These are phyloP conservation scores for Mareca strepera DNA, from an alignment of 2,797 vertebrate genomes.

Conservation along the genomic window DNA sequence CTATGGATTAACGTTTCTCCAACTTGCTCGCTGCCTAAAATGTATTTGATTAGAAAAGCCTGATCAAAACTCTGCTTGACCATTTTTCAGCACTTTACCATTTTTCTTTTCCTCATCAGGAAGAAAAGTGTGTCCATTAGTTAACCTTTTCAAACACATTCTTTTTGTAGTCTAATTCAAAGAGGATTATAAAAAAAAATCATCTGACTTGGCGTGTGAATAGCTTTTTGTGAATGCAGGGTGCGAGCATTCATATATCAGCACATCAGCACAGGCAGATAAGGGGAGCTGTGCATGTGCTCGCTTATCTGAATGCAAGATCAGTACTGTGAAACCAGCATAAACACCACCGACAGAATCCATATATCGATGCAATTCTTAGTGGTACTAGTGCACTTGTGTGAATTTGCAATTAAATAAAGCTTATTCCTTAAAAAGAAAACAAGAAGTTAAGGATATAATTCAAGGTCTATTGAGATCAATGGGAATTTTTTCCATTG, in stretches of 20 bases:
- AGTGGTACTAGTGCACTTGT: conserved; percentile 11
- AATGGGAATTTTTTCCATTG: not conserved
- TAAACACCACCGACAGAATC: conserved; percentile 62
- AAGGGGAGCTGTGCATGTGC: conserved; percentile 31
- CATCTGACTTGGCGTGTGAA: conserved; percentile 19
- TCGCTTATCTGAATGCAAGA: conserved; percentile 61
- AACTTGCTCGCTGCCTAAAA: conserved; percentile 1
- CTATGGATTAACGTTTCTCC: conserved; percentile 51
- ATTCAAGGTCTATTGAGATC: conserved; percentile 46
- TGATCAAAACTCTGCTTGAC: conserved; percentile 62
- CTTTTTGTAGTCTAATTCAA: conserved; percentile 62
- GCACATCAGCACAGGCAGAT: conserved; percentile 61
- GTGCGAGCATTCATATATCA: conserved; percentile 58
- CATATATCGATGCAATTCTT: conserved; percentile 66
- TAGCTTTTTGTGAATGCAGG: conserved; percentile 32
- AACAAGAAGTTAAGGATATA: conserved; percentile 56
- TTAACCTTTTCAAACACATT: conserved; percentile 65
- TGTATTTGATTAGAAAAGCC: conserved; percentile 37
- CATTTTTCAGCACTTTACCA: conserved; percentile 59
- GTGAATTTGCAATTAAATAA: conserved; percentile 65
- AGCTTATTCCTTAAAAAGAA: conserved; percentile 62
- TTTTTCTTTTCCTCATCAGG: conserved; percentile 57
- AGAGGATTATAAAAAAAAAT: conserved; percentile 36
- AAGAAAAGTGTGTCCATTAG: conserved; percentile 61
- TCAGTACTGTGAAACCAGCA: conserved; percentile 59